Evolutionary conservation across 2,113 vertebrate genomes (phyloP), one percentile per base, ranked within the genome.

Genomic region (Neotragus pygmaeus): DNA sequence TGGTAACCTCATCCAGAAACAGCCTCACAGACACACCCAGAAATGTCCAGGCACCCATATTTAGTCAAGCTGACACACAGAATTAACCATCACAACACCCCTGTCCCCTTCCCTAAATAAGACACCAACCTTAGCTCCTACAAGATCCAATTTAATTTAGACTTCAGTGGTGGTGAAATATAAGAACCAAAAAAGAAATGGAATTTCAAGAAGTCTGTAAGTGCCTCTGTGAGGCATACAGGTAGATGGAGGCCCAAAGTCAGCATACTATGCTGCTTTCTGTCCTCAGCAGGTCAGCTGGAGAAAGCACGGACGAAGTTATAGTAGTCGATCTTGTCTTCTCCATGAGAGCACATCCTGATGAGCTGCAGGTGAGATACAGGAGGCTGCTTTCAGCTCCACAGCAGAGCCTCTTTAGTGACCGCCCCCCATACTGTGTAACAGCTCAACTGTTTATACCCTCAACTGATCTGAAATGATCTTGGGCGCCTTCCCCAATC

Each of bases 281-380:
- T 25, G 91, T 88, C 90, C 36, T n/a, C 58, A 45, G 53, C 57
- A 49, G 95, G 57, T 98, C 96, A 98, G 16, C 16, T 66, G 1
- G 98, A 97, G 91, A 99, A 99, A 75, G 98, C 98, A 84, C 94
- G 97, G 1, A 99, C 96, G 49, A 99, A 99, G 49, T 97, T 98
- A 2, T 19, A 93, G 97, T 99, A 99, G 93, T 98, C 97, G 17
- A 99, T 97, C 86, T 92, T 98, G 97, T 97, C 95, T 85, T 98
- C 98, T 89, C 91, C 98, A 2, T 97, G 97, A 21, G 97, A 97
- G 58, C 99, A 99, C 1, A 98, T 60, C 60, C 96, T 96, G 96
- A 99, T 98, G 83, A 99, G 93, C 99, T 99, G 98, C 6, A 70
- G 51, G 43, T 30, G 33, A 93, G 28, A 93, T 7, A 16, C 45